Base-by-base conservation (phyloP, 2,888 invertebrate genomes). In the Apomyelois bistriatella region DNA sequence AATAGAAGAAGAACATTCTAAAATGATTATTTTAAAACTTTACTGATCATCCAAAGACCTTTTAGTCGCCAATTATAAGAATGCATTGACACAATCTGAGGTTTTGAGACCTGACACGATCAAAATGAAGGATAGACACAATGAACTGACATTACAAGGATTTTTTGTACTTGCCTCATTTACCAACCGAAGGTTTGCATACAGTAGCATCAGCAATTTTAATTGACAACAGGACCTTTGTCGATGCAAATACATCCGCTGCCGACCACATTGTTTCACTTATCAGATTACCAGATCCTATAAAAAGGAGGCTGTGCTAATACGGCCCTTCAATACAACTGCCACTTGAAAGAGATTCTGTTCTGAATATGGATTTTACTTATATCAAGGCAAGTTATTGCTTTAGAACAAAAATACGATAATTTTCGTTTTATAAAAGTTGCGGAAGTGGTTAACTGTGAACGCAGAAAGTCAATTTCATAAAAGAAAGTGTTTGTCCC, bases 181-280 rank as follows among this genome's bases (percentile, higher is more conserved):
- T 63, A 64, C 61, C 63, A 56, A 61, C 66, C 22, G 62, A 68
- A 70, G 70, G 75, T 75, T 73, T 70, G 71, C 73, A 78, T 71
- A 74, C 70, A 76, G 69, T 72, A 71, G 65, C 72, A 76, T 74
- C 72, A 66, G 65, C 73, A 73, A 76, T 76, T 70, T 75, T 82
- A 82, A 83, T 84, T 82, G 82, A 83, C 82, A 82, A 78, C 68
- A 69, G 80, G 79, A 81, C 83, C 79, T 82, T 78, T 73, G 77
- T 70, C 74, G 76, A 81, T 74, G 79, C 74, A 72, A 76, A 76
- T 78, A 65, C 74, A 79, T 77, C 78, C 82, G 76, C 71, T 61
- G 73, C 60, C 66, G 49, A 64, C 53, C 71, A 69, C 79, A 83
- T 83, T 84, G 82, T 83, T 73, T 64, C 62, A 58, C 61, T 80